phyloP scores from a whole-genome alignment of 2,888 invertebrate genomes.

The Julus scanicus region DNA sequence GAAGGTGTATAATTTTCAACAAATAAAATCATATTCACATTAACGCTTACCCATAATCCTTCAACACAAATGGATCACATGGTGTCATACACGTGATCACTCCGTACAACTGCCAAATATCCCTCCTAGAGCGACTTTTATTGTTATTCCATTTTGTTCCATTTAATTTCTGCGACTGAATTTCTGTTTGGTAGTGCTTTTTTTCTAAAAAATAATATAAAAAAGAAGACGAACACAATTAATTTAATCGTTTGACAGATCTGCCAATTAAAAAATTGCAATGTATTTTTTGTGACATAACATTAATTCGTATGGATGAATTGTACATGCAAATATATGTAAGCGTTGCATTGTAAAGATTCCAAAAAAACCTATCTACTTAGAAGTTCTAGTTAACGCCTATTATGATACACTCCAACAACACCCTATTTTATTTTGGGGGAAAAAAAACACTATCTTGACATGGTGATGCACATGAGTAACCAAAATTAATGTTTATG shows the following conservation, averaged over 20 bases:
- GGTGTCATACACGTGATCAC: slow-evolving; percentile 55
- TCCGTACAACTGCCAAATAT: slow-evolving; percentile 55
- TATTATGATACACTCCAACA: neutral
- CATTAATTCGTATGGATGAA: neutral
- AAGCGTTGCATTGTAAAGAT: neutral
- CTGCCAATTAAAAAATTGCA: neutral
- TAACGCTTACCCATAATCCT: slow-evolving; percentile 51
- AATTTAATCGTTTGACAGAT: neutral
- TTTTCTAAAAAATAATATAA: neutral
- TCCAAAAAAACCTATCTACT: neutral
- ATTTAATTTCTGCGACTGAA: neutral
- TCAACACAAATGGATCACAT: slow-evolving; percentile 54
- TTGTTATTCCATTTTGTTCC: slow-evolving; percentile 22
- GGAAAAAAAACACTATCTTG: neutral
- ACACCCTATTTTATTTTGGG: neutral
- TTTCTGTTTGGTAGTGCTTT: neutral
- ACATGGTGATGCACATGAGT: neutral
- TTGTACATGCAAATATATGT: neutral
- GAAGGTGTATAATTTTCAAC: too few species aligned
- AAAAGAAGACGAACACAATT: neutral
- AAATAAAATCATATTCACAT: neutral
- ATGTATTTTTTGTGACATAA: neutral
- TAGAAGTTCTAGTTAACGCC: neutral
- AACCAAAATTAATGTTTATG: neutral
- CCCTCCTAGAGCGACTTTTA: slow-evolving; percentile 27